Conservation (phyloP, 1,140 invertebrate species). For the Drosophila mojavensis region DNA sequence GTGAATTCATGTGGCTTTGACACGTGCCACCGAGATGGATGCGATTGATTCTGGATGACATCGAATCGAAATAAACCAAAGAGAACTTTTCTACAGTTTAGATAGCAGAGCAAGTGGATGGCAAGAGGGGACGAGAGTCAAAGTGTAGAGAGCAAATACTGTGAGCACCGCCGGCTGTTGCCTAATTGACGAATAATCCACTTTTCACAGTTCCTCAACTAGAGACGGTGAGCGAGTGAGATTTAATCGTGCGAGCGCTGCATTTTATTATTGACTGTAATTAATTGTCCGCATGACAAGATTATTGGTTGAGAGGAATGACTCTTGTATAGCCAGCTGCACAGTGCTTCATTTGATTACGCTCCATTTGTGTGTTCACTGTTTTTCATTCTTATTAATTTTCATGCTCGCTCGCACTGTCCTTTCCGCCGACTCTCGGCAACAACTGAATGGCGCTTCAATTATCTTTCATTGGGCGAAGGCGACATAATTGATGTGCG, state of each 20-base stretch:
- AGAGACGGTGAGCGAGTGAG: background rate
- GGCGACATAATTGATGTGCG: slow-evolving; percentile 68
- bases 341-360: slow-evolving; percentile 59
- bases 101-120: background rate
- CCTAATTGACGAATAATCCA: slow-evolving; percentile 19
- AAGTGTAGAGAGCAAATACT: slow-evolving; percentile 1
- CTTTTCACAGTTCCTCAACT: background rate
- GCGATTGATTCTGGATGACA: slow-evolving; percentile 17
- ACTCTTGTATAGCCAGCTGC: background rate
- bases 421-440: slow-evolving; percentile 31
- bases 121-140: background rate
- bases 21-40: slow-evolving; percentile 55
- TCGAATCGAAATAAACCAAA: slow-evolving; percentile 19
- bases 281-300: slow-evolving; percentile 32
- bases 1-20: slow-evolving; percentile 73
- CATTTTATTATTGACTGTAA: slow-evolving; percentile 30
- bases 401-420: background rate
- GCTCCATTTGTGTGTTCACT: slow-evolving; percentile 52
- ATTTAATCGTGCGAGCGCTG: no score
- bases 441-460: slow-evolving; percentile 64
- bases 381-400: background rate
- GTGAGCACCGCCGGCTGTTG: background rate
- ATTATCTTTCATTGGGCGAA: slow-evolving; percentile 69
- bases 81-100: slow-evolving; percentile 4
- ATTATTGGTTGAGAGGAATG: slow-evolving; percentile 28